Conservation (phyloP, 2,888 invertebrate species). For the Xylota segnis region DNA sequence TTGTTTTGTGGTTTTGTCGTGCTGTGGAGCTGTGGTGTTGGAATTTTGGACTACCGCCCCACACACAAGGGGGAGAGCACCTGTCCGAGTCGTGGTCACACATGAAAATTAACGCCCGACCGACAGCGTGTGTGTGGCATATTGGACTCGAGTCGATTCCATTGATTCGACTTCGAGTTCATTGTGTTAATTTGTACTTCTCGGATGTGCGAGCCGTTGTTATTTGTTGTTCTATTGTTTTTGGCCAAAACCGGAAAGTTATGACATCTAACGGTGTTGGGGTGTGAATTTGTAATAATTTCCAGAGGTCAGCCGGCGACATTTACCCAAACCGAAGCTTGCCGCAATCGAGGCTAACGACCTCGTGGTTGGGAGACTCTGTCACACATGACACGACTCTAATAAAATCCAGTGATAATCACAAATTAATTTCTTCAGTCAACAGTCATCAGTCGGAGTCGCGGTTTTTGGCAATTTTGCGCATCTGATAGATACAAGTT, state of each 20-base stretch:
- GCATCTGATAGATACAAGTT: conserved; percentile 18
- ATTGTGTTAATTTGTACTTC: conserved; percentile 59
- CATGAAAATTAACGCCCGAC: conserved; percentile 49
- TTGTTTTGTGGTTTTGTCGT: conserved; percentile 9
- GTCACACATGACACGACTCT: neutral
- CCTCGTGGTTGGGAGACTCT: neutral
- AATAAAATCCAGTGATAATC: conserved; percentile 9
- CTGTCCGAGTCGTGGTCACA: conserved; percentile 48
- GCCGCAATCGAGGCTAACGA: conserved; percentile 36
- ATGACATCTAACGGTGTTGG: conserved; percentile 55
- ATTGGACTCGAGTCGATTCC: neutral
- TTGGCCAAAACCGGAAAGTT: conserved; percentile 64
- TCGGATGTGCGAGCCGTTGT: conserved; percentile 30
- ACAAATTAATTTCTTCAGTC: neutral
- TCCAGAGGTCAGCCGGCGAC: conserved; percentile 10
- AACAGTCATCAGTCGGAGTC: neutral
- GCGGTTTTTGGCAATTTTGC: conserved; percentile 25
- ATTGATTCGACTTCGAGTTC: conserved; percentile 30
- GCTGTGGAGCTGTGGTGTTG: conserved; percentile 4
- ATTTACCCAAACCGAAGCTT: neutral
- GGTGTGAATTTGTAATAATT: conserved; percentile 54
- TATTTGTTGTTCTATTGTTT: conserved; percentile 53
- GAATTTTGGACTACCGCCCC: conserved; percentile 12
- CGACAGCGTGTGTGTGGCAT: conserved; percentile 1
- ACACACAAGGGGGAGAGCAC: neutral